A percentile compares a stretch with the other conserved stretches of the same genome.
Evolutionary conservation across 2,797 vertebrate genomes (phyloP).

Genomic region (Perodicticus potto): DNA sequence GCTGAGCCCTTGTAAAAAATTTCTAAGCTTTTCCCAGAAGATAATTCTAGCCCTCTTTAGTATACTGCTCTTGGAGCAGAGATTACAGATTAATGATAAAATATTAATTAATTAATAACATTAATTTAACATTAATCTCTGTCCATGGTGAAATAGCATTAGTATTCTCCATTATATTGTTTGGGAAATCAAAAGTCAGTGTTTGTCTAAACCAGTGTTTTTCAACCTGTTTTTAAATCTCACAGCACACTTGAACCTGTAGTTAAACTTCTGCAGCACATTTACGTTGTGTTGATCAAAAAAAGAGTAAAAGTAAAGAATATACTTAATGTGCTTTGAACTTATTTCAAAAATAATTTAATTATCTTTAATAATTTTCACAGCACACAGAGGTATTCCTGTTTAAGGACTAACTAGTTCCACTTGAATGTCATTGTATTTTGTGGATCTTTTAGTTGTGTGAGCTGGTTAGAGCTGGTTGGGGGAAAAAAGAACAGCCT

Average conservation of each 20-base stretch:
- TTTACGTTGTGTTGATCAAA: no score
- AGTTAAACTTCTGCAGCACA: no score
- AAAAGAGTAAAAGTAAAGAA: no score
- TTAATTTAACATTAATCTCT: no score
- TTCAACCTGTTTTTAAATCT: no score
- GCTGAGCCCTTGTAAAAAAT: neutral
- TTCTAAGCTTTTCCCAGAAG: neutral
- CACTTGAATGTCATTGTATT: neutral
- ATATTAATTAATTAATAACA: no score
- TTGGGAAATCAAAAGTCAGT: neutral
- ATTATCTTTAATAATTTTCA: no score
- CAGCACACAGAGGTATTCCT: neutral
- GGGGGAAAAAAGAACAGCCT: neutral
- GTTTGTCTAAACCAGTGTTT: neutral
- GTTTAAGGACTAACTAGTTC: neutral
- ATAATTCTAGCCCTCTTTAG: neutral
- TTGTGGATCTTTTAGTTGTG: neutral
- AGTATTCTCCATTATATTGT: neutral
- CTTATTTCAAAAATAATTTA: no score
- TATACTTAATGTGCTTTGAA: no score
- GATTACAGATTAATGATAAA: neutral
- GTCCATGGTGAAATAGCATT: neutral
- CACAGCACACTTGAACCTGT: no score
- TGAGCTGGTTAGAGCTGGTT: neutral
- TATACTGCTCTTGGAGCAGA: neutral